phyloP scores from a whole-genome alignment of 2,888 invertebrate species.

The Pegoplata infirma region DNA sequence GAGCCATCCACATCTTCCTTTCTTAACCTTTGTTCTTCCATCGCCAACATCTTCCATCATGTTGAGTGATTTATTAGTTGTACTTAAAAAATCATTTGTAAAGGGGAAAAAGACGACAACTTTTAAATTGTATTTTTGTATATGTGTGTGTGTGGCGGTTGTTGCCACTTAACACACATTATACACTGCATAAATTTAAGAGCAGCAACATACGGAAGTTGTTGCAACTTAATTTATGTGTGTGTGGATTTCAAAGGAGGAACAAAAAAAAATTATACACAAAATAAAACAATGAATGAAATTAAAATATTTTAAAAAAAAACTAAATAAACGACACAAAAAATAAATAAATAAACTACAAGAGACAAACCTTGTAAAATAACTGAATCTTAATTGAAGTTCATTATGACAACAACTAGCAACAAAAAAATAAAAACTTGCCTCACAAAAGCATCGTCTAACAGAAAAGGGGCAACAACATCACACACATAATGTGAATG shows the following conservation, averaged over 20 bases:
- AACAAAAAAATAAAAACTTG: no score
- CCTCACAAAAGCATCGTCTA: conserved; percentile 11
- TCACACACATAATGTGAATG: background rate
- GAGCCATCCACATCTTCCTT: no score
- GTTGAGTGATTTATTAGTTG: conserved; percentile 42
- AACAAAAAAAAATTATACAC: conserved; percentile 26
- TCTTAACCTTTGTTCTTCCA: no score
- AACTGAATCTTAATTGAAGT: conserved; percentile 59
- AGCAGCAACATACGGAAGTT: conserved; percentile 57
- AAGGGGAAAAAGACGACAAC: background rate
- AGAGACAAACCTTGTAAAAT: conserved; percentile 37
- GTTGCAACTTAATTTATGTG: conserved; percentile 59
- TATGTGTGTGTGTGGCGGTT: conserved; percentile 3
- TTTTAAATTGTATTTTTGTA: conserved; percentile 8
- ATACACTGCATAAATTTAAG: conserved; percentile 26
- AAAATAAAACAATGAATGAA: conserved; percentile 39
- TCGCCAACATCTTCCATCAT: background rate
- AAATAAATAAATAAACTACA: conserved; percentile 30
- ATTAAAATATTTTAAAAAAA: conserved; percentile 39
- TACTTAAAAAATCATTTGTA: conserved; percentile 37
- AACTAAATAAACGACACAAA: conserved; percentile 13
- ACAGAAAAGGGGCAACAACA: conserved; percentile 44
- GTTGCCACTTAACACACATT: conserved; percentile 51
- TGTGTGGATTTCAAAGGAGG: conserved; percentile 33
- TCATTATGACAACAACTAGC: conserved; percentile 50